Base-by-base conservation (phyloP, 1,140 invertebrate species). In the Hylyphantes graminicola region DNA sequence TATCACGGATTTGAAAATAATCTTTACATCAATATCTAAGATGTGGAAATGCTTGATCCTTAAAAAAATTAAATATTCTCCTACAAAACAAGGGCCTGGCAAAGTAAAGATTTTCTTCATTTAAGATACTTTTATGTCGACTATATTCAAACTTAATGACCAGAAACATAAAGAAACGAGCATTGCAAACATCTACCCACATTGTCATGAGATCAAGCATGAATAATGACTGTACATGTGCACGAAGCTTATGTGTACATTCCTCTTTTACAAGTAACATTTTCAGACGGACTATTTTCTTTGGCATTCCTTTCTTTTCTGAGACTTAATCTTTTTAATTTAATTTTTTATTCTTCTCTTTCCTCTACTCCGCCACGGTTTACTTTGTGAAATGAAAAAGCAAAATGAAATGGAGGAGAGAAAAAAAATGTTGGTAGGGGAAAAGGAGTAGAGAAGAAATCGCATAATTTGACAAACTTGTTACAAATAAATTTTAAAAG, bases 321-420 rank as follows among this genome's bases (percentile, higher is more conserved):
- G 17, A 10, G 35, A 50, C 55, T 75, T 83, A 83, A 83, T 83
- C 80, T 83, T 72, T 83, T 83, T 83, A 83, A 74, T 83, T 83
- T 61, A 83, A 83, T 74, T 74, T 65, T 53, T 67, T 64, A 53
- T 54, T 64, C n/a, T 48, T 72, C 21, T 72, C 17, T 35, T 19
- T 73, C 51, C 50, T 59, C 65, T 63, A 35, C 50, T 51, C n/a
- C 50, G 57, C 19, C 53, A 35, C 17, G 72, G 78, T 59, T 81
- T 73, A 73, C 68, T 81, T 81, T 81, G 57, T 11, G 17, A 74
- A 61, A 65, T 74, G 68, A 83, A 65, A 65, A 74, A 55, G 35
- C 50, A 64, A 74, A 83, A 74, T 76, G 72, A 59, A 74, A 74
- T 50, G 35, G 15, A 54, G 70, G 65, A 19, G 13, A 55, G 12